Percentiles rank a stretch among this genome's conserved stretches.
These are phyloP conservation scores for Ametastegia equiseti DNA, from an alignment of 2,888 invertebrate species.

Conservation along the genomic window DNA sequence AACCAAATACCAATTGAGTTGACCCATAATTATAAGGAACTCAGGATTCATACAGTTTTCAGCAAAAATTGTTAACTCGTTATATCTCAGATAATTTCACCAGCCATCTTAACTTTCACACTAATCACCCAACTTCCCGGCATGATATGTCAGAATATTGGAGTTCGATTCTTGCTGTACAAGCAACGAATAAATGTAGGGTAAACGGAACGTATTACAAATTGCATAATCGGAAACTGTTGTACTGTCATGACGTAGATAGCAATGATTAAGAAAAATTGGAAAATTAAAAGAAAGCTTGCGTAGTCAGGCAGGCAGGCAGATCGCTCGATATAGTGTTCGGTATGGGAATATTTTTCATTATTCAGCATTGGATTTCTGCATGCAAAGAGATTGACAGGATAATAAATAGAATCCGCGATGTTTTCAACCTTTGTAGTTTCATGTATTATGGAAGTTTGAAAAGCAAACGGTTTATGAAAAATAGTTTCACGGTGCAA, in stretches of 20 bases:
- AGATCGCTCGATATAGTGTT: background rate
- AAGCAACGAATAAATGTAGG: conserved; percentile 17
- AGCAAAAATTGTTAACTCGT: background rate
- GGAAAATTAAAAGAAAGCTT: background rate
- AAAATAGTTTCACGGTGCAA: conserved; percentile 40
- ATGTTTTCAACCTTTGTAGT: background rate
- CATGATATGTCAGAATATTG: background rate
- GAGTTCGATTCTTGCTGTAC: background rate
- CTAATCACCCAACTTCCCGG: background rate
- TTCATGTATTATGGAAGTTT: conserved; percentile 25
- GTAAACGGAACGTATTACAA: conserved; percentile 16
- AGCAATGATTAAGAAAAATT: conserved; percentile 13
- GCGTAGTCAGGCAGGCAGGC: background rate
- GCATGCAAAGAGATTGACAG: background rate
- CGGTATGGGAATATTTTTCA: background rate
- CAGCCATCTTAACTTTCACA: background rate
- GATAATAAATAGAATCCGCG: background rate
- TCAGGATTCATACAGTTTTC: background rate
- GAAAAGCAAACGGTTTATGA: conserved; percentile 16
- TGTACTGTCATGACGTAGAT: background rate
- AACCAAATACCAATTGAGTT: background rate
- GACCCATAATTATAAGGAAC: background rate
- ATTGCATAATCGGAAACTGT: conserved; percentile 7
- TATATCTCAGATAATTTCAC: background rate
- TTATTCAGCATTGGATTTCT: background rate